Evolutionary conservation across 2,113 vertebrate species (phyloP), one percentile per base, ranked within the genome.

Genomic region (Pimephales promelas): DNA sequence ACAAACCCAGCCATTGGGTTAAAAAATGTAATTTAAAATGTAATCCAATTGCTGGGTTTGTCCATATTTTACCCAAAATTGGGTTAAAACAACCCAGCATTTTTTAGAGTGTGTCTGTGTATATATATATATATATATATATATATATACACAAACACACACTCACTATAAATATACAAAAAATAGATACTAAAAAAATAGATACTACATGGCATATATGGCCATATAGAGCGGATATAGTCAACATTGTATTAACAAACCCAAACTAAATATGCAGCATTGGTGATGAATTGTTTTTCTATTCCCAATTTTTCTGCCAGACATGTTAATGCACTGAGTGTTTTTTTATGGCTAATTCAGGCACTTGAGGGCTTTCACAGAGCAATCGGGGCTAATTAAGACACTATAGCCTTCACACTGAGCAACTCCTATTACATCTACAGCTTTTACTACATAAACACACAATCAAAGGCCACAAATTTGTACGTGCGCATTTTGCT

Each of bases 381-480:
- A 87, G 90, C 93, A 93, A 92, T 92, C 90, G 90, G 89, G 1
- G 87, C 82, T 93, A 92, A 93, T 93, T 89, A 93, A 90, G 88
- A 91, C 86, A 87, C 87, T 88, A 88, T 80, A 84, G 70, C 80
- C n/a, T 74, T 70, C 26, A 80, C 77, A 70, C 62, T 56, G 45
- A 84, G 78, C 82, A 75, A 62, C 31, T 81, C 36, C 28, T 61
- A 84, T 84, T 62, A 76, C 40, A 47, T 79, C 77, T 31, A 45
- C 59, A 40, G 83, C 79, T 71, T 80, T 84, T 82, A 61, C 49
- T 31, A 43, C 26, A 5, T 31, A 52, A 43, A 70, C 82, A 56
- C 57, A 24, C 28, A 64, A 61, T 31, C 43, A 62, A 22, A n/a
- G 24, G 49, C 61, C 64, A 74, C 40, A 24, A 40, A 80, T 11